Base-by-base conservation (phyloP, 2,888 invertebrate genomes). In the Catocala sponsa region DNA sequence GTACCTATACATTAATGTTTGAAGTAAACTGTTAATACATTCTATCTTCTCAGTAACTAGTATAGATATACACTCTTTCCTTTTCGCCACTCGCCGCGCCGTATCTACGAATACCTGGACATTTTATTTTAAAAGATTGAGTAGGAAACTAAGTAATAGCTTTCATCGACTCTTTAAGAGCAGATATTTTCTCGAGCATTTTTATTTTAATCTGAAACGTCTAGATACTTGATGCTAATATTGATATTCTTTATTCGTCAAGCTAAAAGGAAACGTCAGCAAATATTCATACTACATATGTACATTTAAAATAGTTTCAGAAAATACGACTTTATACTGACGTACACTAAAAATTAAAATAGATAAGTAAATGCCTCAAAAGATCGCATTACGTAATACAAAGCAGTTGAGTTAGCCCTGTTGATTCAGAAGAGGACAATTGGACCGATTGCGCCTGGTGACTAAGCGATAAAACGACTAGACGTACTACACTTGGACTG, bases 391-490 rank as follows among this genome's bases (percentile, higher is more conserved):
- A 65, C 65, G 59, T 65, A 73, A 73, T 56, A 74, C 62, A 75
- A 77, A 65, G 71, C 60, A 61, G 63, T 67, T 35, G 68, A 69
- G 60, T 68, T 71, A 75, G 65, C 75, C 77, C 71, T 74, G 77
- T 77, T 77, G 75, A 75, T 71, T 74, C 64, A 77, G 73, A 65
- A 61, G 56, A 68, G 69, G 49, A 75, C 69, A 77, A 75, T 73
- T 63, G 65, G 56, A 52, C 65, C 73, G 55, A 67, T 55, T 47
- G 46, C 46, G 70, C 55, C 67, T 72, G 77, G 75, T 60, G 77
- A 70, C 73, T 67, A 63, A 38, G 71, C 62, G 74, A 74, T 74
- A 73, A 72, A 67, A 62, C 65, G 67, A 61, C 69, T 68, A 68
- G 63, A 54, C 60, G 50, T 63, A 63, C 66, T n/a, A 2, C 69